phyloP scores from a whole-genome alignment of 2,888 invertebrate species.

The Trachelus troglodyta region DNA sequence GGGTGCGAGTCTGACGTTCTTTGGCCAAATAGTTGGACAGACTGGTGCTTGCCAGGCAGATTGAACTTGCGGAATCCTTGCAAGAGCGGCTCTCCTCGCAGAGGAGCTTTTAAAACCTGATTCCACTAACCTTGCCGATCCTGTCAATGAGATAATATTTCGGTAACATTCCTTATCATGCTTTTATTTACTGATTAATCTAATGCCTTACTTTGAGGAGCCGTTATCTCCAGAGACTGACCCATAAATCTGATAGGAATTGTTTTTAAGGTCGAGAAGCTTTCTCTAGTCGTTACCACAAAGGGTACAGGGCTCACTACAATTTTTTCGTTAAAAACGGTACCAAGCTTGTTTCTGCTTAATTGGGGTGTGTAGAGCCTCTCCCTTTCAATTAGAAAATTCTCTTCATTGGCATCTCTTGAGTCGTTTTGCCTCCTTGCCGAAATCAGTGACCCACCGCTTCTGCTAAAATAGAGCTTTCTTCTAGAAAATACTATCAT shows the following conservation, averaged over 20 bases:
- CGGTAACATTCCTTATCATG: background rate
- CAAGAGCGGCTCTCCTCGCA: conserved; percentile 40
- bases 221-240: conserved; percentile 45
- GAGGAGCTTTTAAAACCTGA: conserved; percentile 36
- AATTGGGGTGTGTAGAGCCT: conserved; percentile 30
- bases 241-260: conserved; percentile 55
- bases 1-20: conserved; percentile 60
- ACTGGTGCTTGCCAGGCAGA: conserved; percentile 58
- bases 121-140: conserved; percentile 35
- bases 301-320: conserved; percentile 62
- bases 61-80: conserved; percentile 46
- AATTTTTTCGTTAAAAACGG: conserved; percentile 59
- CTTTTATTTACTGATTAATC: background rate
- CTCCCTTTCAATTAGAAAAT: conserved; percentile 21
- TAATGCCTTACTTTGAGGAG: conserved; percentile 41
- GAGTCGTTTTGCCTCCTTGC: conserved; percentile 18
- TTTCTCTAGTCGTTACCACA: conserved; percentile 55
- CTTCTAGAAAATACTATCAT: too few relatives aligned
- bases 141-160: conserved; percentile 19
- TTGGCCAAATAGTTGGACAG: conserved; percentile 54
- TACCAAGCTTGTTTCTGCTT: conserved; percentile 58
- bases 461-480: conserved; percentile 2
- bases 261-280: conserved; percentile 59
- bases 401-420: conserved; percentile 26
- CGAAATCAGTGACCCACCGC: background rate